These are phyloP conservation scores for Oscheius sp. DNA, from an alignment of 2,888 invertebrate genomes.

Conservation along the genomic window DNA sequence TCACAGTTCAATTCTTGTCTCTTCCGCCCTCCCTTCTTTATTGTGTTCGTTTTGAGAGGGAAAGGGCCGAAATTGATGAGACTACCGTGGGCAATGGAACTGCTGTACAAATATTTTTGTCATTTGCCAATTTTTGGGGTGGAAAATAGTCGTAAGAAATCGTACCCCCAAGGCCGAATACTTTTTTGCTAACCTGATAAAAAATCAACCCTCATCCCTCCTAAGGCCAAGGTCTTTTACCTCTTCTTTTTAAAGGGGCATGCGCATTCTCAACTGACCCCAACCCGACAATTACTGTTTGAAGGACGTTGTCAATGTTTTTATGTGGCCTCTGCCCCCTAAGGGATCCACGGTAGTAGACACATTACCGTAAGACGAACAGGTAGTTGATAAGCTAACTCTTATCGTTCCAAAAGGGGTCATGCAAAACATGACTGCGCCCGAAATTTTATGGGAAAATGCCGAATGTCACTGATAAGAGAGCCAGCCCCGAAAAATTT, in stretches of 20 bases:
- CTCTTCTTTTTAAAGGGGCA: constrained; percentile 15
- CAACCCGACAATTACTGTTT: constrained; percentile 23
- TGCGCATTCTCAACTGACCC: constrained; percentile 28
- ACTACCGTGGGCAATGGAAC: too few relatives aligned
- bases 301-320: constrained; percentile 16
- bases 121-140: background rate
- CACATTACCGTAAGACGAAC: constrained; percentile 8
- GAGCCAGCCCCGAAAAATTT: too few relatives aligned
- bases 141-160: background rate
- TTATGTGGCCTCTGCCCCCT: constrained; percentile 11
- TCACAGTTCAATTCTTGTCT: constrained; percentile 10
- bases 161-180: background rate
- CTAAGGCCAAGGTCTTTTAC: constrained; percentile 18
- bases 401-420: constrained; percentile 14
- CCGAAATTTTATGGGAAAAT: constrained; percentile 6
- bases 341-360: background rate
- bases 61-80: background rate
- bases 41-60: background rate
- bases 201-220: constrained; percentile 10
- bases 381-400: background rate
- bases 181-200: background rate
- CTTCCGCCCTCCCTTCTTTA: background rate
- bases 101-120: background rate
- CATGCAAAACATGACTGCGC: constrained; percentile 25
- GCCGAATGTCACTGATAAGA: background rate